Evolutionary conservation across 30 jellyfish, hydroid and myxozoan genomes (phyloP).

Genomic region (Aurelia aurita): DNA sequence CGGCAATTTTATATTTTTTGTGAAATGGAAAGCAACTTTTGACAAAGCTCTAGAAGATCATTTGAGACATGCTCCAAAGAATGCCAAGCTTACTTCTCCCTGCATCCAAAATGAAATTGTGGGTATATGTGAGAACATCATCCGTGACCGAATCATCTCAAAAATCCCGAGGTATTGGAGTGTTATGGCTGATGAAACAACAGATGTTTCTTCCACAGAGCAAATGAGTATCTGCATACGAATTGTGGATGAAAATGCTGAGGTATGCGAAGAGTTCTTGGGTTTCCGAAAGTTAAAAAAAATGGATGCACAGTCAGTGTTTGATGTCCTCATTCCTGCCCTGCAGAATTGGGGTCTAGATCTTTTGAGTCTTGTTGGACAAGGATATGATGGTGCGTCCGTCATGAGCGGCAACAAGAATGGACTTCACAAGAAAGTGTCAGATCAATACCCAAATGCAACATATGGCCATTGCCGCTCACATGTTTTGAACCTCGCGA

Average conservation of each 20-base stretch:
- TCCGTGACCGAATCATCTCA: slow-evolving; percentile 51
- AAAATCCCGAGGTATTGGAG: slow-evolving; percentile 60
- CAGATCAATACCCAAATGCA: slow-evolving; percentile 65
- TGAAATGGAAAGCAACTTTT: no score
- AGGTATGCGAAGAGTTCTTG: slow-evolving; percentile 42
- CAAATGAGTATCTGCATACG: slow-evolving; percentile 66
- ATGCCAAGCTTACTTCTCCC: no score
- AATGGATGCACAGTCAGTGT: slow-evolving; percentile 45
- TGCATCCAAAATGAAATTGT: no score
- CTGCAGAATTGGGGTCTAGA: slow-evolving; percentile 50
- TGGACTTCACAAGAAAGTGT: slow-evolving; percentile 63
- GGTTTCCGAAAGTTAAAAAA: slow-evolving; percentile 45
- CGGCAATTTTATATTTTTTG: slow-evolving; percentile 7
- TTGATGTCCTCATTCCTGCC: slow-evolving; percentile 63
- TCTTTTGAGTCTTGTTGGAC: slow-evolving; percentile 48
- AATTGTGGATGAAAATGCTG: slow-evolving; percentile 19
- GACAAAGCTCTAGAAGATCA: no score
- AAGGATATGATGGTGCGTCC: slow-evolving; percentile 67
- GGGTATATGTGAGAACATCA: no score
- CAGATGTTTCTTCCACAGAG: neutral
- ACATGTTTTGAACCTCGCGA: slow-evolving; percentile 57
- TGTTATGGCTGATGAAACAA: slow-evolving; percentile 13
- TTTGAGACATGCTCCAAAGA: no score
- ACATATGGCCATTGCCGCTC: slow-evolving; percentile 60
- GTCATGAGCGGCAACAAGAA: slow-evolving; percentile 56